A percentile compares a stretch with the other conserved stretches of the same genome.
phyloP scores from a whole-genome alignment of 1,140 invertebrate species.

The Trichoplusia ni region DNA sequence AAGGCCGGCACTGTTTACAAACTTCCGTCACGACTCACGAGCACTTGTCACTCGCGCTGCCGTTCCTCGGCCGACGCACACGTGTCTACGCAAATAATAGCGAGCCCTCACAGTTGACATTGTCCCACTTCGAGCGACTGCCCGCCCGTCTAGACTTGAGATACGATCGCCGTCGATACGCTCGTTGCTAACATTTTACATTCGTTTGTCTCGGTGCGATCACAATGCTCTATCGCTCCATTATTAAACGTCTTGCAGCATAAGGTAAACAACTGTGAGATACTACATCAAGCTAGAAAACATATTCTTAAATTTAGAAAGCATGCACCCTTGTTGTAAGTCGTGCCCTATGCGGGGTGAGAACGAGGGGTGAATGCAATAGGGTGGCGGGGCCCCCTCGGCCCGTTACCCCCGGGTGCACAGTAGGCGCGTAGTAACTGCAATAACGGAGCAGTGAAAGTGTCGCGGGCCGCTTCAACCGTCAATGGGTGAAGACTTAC shows the following conservation, averaged over 20 bases:
- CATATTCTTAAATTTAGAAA: conserved; percentile 67
- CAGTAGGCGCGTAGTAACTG: conserved; percentile 78
- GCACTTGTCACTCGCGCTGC: conserved; percentile 66
- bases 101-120: conserved; percentile 76
- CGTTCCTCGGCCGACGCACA: conserved; percentile 56
- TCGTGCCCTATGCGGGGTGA: conserved; percentile 59
- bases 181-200: conserved; percentile 51
- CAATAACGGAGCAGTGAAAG: conserved; percentile 80
- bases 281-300: conserved; percentile 37
- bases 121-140: conserved; percentile 67
- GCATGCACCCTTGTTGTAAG: conserved; percentile 63
- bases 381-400: conserved; percentile 57
- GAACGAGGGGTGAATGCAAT: conserved; percentile 70
- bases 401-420: conserved; percentile 46
- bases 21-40: conserved; percentile 71
- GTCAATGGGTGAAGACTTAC: conserved; percentile 79
- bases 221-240: background rate
- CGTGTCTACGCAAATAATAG: conserved; percentile 77
- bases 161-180: conserved; percentile 61
- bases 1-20: conserved; percentile 78
- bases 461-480: conserved; percentile 78
- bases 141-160: conserved; percentile 65
- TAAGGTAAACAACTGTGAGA: background rate
- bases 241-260: background rate
- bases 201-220: background rate